A percentile compares a stretch with the other conserved stretches of the same genome.
Conservation (phyloP, 2,797 vertebrate genomes). For the Numenius phaeopus region DNA sequence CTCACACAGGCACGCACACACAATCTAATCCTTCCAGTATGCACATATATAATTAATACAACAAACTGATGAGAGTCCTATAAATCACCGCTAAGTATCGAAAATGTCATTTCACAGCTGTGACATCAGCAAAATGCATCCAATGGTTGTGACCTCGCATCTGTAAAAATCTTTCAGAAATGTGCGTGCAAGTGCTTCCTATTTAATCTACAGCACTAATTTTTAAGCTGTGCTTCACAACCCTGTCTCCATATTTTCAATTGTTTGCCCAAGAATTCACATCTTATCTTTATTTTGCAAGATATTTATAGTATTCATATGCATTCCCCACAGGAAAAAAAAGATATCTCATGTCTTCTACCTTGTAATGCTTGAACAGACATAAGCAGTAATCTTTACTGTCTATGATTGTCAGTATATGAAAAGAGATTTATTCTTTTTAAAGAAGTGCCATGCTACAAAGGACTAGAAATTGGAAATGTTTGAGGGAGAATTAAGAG, state of each 20-base stretch:
- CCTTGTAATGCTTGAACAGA: not conserved
- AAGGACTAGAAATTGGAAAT: conserved; percentile 6
- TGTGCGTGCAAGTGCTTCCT: not conserved
- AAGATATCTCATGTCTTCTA: not conserved
- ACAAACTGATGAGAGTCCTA: conserved; percentile 27
- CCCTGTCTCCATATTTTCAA: not conserved
- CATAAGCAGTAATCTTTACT: not conserved
- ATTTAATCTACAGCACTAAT: not conserved
- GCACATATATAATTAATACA: conserved; percentile 22
- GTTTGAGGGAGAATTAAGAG: not conserved
- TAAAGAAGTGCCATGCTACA: not conserved
- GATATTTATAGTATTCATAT: not conserved
- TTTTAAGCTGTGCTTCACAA: conserved; percentile 2
- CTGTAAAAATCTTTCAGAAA: conserved; percentile 48
- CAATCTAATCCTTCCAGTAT: not conserved
- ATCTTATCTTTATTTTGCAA: not conserved
- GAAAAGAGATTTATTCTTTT: not conserved
- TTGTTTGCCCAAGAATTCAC: not conserved
- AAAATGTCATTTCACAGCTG: conserved; percentile 37
- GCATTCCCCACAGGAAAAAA: not conserved
- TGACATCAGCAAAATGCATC: conserved; percentile 55
- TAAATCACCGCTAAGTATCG: conserved; percentile 36
- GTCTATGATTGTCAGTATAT: not conserved
- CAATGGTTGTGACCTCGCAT: not conserved
- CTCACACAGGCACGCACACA: not conserved